phyloP scores from a whole-genome alignment of 37 sponge, comb jelly and placozoan genomes.

The Bolinopsis microptera region DNA sequence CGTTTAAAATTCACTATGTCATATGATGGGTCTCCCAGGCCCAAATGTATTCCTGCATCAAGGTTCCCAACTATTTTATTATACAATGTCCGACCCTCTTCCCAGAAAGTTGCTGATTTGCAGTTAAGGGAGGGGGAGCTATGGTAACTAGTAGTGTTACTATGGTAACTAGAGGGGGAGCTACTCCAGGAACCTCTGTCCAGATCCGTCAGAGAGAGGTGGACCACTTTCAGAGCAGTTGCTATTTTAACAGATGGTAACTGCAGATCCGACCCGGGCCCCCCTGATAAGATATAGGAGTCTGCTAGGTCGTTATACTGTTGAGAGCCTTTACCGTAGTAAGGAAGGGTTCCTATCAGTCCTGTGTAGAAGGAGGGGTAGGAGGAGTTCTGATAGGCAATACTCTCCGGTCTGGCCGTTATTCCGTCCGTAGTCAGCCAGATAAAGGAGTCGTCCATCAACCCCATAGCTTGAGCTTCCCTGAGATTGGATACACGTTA shows the following conservation, averaged over 20 bases:
- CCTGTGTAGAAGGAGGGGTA: background rate
- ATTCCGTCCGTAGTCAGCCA: background rate
- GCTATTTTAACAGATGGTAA: background rate
- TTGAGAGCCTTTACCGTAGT: background rate
- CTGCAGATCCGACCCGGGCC: background rate
- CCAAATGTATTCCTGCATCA: background rate
- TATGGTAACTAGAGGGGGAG: too few relatives aligned
- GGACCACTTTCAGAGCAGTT: background rate
- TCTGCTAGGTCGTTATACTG: background rate
- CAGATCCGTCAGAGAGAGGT: background rate
- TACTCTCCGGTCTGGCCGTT: background rate
- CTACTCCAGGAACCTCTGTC: background rate
- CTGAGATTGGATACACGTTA: background rate
- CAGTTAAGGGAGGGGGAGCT: background rate
- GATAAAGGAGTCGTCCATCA: background rate
- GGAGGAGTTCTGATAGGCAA: background rate
- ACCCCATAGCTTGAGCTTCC: background rate
- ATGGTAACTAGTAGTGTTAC: too few relatives aligned
- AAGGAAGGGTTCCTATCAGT: background rate
- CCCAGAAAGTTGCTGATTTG: background rate
- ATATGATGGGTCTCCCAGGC: background rate
- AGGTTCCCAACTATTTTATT: background rate
- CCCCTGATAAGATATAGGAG: background rate
- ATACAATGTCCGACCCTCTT: background rate
- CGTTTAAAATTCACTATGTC: slow-evolving; percentile 32